Base-by-base conservation (phyloP, 2,113 vertebrate genomes). In the Periophthalmus modestus region DNA sequence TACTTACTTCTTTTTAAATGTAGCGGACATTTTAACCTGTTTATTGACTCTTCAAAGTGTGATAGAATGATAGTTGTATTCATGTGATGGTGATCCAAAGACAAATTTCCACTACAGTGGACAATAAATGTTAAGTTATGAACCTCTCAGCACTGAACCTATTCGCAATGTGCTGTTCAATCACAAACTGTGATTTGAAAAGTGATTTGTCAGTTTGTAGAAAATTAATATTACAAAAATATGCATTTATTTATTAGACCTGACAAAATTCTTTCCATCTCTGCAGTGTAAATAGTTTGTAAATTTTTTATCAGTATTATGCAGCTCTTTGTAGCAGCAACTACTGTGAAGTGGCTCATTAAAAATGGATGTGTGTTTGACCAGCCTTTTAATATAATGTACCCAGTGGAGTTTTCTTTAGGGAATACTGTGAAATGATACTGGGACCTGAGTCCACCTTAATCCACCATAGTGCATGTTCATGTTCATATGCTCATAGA, bases 321-420 rank as follows among this genome's bases (percentile, higher is more conserved):
- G 7, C 55, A 28, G 61, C 47, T 36, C 47, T 74, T 48, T 77
- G 82, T 82, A 82, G 52, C 62, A 77, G 70, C 47, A 78, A 71
- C 68, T 43, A 16, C 74, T 81, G 73, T 83, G 68, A 81, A 81
- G 72, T 72, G 58, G 48, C 77, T 84, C 78, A 89, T 90, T 82
- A 85, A 89, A 83, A 76, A 89, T 88, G 13, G 0, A 90, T 86
- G 10, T 24, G 33, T 28, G 47, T 77, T 75, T 87, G 73, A 86
- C 75, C 70, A 61, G 55, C 78, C 52, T 78, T 76, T 86, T 81
- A 82, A 74, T 84, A 34, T 75, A 77, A 55, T 21, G 19, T 66
- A 82, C 15, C 62, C 72, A 73, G 78, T 75, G 73, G 59, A 66
- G 36, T 28, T 73, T 62, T 77, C 70, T 72, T 16, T 69, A 14